Percentiles rank a stretch among this genome's conserved stretches.
Conservation (phyloP, 2,888 invertebrate genomes). For the Halictus quadricinctus region DNA sequence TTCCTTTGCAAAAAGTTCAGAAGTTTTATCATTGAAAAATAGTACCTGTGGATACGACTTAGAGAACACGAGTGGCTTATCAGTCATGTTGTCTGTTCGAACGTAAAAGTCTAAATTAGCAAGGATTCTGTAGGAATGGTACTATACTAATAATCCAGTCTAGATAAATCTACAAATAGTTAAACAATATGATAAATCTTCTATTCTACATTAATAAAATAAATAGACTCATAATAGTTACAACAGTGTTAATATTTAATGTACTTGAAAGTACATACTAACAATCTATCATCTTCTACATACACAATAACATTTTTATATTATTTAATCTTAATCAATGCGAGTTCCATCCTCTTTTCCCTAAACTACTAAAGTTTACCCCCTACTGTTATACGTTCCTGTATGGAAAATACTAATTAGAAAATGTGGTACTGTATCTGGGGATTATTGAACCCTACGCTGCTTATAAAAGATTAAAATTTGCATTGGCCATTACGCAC, state of each 20-base stretch:
- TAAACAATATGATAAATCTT: neutral
- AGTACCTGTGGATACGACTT: neutral
- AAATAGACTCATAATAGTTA: neutral
- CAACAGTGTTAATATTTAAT: neutral
- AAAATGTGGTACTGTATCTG: constrained; percentile 6
- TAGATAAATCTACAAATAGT: neutral
- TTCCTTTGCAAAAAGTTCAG: neutral
- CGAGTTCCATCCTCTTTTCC: neutral
- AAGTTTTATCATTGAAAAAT: neutral
- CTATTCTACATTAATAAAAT: neutral
- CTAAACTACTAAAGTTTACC: neutral
- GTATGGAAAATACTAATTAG: constrained; percentile 10
- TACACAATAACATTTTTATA: neutral
- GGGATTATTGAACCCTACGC: neutral
- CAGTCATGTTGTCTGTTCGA: neutral
- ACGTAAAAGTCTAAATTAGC: neutral
- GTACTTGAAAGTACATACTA: neutral
- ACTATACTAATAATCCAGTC: neutral
- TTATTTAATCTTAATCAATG: constrained; percentile 3
- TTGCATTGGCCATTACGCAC: constrained; percentile 23
- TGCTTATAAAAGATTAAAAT: constrained; percentile 16
- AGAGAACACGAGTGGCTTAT: constrained; percentile 13
- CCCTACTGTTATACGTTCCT: neutral
- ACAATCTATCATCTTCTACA: neutral
- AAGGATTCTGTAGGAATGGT: neutral